Evolutionary conservation across 2,888 invertebrate species (phyloP).

Genomic region (Ethmia dodecea): DNA sequence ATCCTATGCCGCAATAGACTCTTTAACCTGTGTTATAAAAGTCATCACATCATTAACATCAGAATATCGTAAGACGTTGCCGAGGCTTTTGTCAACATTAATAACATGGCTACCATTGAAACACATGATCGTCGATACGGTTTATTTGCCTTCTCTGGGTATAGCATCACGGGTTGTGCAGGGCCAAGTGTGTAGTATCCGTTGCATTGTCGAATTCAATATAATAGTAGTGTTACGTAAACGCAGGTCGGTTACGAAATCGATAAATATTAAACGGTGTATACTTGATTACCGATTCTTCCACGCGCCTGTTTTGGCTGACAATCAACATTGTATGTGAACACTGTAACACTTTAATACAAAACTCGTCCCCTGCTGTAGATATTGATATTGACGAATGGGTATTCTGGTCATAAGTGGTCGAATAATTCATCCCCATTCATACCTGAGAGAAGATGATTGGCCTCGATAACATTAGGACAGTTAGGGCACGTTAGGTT

Average conservation of each 20-base stretch:
- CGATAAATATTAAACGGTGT: conserved; percentile 48
- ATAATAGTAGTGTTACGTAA: conserved; percentile 61
- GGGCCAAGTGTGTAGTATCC: no score
- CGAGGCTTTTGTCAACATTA: conserved; percentile 42
- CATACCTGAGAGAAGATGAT: conserved; percentile 2
- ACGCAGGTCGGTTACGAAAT: conserved; percentile 38
- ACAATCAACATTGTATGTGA: background rate
- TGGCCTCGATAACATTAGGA: conserved; percentile 6
- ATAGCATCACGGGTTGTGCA: no score
- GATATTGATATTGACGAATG: conserved; percentile 10
- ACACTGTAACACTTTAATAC: no score
- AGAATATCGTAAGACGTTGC: conserved; percentile 24
- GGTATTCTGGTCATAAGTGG: conserved; percentile 2
- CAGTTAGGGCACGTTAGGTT: background rate
- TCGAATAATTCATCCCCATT: conserved; percentile 3
- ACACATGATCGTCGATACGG: conserved; percentile 55
- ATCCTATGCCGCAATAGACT: conserved; percentile 8
- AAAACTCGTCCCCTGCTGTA: no score
- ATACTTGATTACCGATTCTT: conserved; percentile 25
- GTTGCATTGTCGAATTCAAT: no score
- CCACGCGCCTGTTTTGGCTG: background rate
- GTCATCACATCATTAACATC: conserved; percentile 6
- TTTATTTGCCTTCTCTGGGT: conserved; percentile 20
- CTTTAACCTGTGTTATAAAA: no score
- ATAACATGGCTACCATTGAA: conserved; percentile 49